Base-by-base conservation (phyloP, 2,888 invertebrate species). In the Lepidochitona cinerea region DNA sequence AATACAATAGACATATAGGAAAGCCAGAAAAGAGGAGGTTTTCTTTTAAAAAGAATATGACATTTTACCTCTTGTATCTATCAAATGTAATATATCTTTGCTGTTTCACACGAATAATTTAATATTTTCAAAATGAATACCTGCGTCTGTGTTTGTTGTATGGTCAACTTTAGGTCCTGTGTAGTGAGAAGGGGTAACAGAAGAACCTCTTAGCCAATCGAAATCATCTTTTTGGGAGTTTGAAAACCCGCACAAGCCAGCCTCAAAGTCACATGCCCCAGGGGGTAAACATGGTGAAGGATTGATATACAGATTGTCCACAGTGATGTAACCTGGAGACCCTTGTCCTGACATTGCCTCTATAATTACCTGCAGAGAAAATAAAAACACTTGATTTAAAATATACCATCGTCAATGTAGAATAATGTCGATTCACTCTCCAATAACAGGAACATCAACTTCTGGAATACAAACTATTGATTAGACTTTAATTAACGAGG, bases 161-260 rank as follows among this genome's bases (percentile, higher is more conserved):
- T 88, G 87, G 64, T 88, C 88, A 4, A 84, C 84, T n/a, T 81
- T 75, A 3, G 88, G 88, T 26, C 87, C 88, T 1, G 88, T 87
- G 36, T 76, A 76, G 9, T 74, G 41, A 7, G 83, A 78, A 32
- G 84, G 72, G 7, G 87, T 87, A 12, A 74, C 76, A 0, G 87
- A 87, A 26, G 85, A 80, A 65, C 84, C 84, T 70, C 87, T 77
- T 72, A 84, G 70, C 89, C 89, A 89, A 77, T 88, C 88, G 83
- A 86, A 88, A 33, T 83, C 74, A 69, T 87, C 87, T 7, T 79
- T 77, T 37, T 71, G 75, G 1, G 81, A 53, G 66, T 87, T 87
- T 29, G 79, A 81, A 77, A 81, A 87, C 23, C 87, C 88, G 77
- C 89, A 89, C 12, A 79, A 81, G 73, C 84, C 87, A 65, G 78